Evolutionary conservation across 1,140 invertebrate species (phyloP), one percentile per base, ranked within the genome.

Genomic region (Scaptomyza hsui): DNA sequence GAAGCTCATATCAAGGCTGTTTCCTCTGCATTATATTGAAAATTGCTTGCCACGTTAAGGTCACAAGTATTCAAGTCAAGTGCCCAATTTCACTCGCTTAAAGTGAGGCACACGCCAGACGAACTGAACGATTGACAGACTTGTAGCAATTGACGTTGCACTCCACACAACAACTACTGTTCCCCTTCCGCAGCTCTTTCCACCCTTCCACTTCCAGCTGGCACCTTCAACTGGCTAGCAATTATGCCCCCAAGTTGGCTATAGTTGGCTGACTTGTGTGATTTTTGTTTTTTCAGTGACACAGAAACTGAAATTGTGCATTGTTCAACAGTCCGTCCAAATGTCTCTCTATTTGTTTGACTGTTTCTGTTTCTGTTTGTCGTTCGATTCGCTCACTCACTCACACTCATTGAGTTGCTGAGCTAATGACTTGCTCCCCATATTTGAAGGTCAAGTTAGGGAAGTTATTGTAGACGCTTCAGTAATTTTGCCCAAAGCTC

Each of bases 261-360:
- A 78, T 78, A 78, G 45, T 78, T 78, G 72, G 75, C 67, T 71
- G 75, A 71, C 67, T 78, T 78, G 75, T 78, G 75, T 75, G 75
- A 78, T 71, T 71, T 71, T 64, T 49, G 19, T 57, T 49, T 64
- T 78, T 75, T 72, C 75, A 72, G 75, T 78, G 75, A 78, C 75
- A 78, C 72, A 78, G 75, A 78, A 78, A 78, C 72, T 62, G 72
- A 74, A 75, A 78, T 78, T 78, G 72, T 78, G 68, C 72, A 78
- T 78, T 78, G 72, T 78, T 78, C 67, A 59, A 53, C 52, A 16
- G 53, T 65, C 37, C 18, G 61, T 72, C 70, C 24, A 47, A 32
- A 13, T 68, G 37, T 29, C 45, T 12, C 19, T 21, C 26, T 26
- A 5, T 39, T 29, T n/a, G 35, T 19, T 15, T 29, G n/a, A 7